These are phyloP conservation scores for Myotis findleyi DNA, from an alignment of 2,797 vertebrate species.

Conservation along the genomic window DNA sequence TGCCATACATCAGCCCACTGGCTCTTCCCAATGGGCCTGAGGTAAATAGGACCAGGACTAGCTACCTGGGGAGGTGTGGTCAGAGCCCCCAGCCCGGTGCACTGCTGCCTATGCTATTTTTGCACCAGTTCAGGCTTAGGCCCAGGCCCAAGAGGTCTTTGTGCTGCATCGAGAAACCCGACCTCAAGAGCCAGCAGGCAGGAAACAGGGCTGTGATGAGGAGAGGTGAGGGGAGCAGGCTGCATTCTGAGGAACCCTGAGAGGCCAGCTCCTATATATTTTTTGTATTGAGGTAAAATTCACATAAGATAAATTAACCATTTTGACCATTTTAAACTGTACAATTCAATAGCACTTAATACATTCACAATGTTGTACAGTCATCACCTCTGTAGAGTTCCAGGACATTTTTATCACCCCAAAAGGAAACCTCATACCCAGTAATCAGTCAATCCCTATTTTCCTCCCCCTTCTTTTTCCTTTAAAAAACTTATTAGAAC, in stretches of 20 bases:
- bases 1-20: neutral
- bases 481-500: constrained; percentile 15
- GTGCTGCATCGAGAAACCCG: neutral
- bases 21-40: neutral
- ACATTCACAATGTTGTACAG: neutral
- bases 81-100: neutral
- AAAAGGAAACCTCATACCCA: neutral
- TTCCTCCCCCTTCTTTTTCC: neutral
- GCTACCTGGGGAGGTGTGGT: neutral
- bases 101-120: neutral
- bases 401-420: neutral
- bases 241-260: neutral
- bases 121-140: neutral
- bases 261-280: neutral
- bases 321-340: constrained; percentile 13
- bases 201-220: neutral
- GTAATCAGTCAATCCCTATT: neutral
- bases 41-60: neutral
- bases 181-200: neutral
- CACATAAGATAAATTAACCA: neutral
- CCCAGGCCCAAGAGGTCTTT: neutral
- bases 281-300: neutral
- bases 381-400: neutral
- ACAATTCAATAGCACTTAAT: neutral
- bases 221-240: neutral